Percentiles rank a stretch among this genome's conserved stretches.
phyloP scores from a whole-genome alignment of 2,113 vertebrate species.

The Hippoglossus stenolepis region DNA sequence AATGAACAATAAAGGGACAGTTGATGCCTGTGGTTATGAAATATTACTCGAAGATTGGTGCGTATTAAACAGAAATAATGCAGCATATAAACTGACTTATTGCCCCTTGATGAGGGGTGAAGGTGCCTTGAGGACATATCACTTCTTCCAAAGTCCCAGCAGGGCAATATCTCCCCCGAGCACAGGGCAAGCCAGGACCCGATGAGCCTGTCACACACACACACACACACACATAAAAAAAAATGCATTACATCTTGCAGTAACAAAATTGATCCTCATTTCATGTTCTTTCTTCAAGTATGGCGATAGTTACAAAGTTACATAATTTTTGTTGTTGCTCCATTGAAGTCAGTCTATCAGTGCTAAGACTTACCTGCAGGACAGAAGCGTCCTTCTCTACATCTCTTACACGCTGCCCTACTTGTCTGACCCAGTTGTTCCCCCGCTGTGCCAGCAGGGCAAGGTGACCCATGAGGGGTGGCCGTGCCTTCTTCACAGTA shows the following conservation, averaged over 20 bases:
- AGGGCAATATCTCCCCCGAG: conserved; percentile 85
- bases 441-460: conserved; percentile 85
- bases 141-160: conserved; percentile 82
- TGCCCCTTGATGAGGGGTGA: conserved; percentile 85
- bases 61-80: conserved; percentile 8
- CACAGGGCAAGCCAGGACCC: conserved; percentile 83
- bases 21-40: too few species aligned
- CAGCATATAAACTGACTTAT: conserved; percentile 71
- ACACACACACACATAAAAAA: neutral
- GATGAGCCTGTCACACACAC: conserved; percentile 76
- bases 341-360: conserved; percentile 13
- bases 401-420: conserved; percentile 84
- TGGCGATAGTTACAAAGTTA: neutral
- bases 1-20: neutral
- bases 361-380: conserved; percentile 78
- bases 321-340: conserved; percentile 20
- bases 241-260: neutral
- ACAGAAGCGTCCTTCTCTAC: conserved; percentile 86
- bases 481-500: conserved; percentile 86
- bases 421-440: conserved; percentile 86
- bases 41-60: neutral
- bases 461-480: conserved; percentile 83
- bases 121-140: conserved; percentile 84
- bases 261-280: conserved; percentile 6
- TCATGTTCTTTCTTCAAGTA: neutral